Conservation (phyloP, 1,140 invertebrate species). For the Liolophura sinensis region DNA sequence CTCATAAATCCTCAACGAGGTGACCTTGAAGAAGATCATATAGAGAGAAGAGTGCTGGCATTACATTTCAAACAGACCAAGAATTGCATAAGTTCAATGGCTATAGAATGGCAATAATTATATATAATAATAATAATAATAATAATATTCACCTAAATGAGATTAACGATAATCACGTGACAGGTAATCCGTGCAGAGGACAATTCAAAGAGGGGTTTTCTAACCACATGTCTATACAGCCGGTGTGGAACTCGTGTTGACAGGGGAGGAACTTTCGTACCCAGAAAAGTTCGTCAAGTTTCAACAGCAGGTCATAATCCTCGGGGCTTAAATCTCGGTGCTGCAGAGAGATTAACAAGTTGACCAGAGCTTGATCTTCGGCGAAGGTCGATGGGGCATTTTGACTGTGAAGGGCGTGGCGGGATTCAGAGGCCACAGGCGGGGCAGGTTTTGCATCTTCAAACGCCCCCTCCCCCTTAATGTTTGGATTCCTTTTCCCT, state of each 20-base stretch:
- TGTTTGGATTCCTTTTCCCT: constrained; percentile 7
- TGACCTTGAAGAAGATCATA: too few species aligned
- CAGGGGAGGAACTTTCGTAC: constrained; percentile 49
- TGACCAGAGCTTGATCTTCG: constrained; percentile 24
- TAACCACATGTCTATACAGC: constrained; percentile 50
- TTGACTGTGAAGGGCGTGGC: constrained; percentile 25
- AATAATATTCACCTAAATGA: too few species aligned
- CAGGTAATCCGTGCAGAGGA: constrained; percentile 47
- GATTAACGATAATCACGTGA: too few species aligned
- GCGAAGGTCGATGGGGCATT: constrained; percentile 29
- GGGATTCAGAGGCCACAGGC: not conserved
- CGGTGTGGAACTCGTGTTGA: constrained; percentile 42
- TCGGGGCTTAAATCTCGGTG: constrained; percentile 48
- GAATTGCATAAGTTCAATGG: too few species aligned
- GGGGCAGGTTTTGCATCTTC: too few species aligned
- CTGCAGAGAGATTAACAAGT: constrained; percentile 38
- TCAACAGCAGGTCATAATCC: constrained; percentile 49
- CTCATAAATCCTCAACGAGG: too few species aligned
- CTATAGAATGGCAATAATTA: too few species aligned
- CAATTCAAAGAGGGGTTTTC: constrained; percentile 48
- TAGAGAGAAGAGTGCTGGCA: too few species aligned
- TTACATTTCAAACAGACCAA: too few species aligned
- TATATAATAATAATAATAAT: too few species aligned
- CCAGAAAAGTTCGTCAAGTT: constrained; percentile 36
- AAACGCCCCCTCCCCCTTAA: too few species aligned